Conservation (phyloP, 2,113 vertebrate genomes). For the Podilymbus podiceps region DNA sequence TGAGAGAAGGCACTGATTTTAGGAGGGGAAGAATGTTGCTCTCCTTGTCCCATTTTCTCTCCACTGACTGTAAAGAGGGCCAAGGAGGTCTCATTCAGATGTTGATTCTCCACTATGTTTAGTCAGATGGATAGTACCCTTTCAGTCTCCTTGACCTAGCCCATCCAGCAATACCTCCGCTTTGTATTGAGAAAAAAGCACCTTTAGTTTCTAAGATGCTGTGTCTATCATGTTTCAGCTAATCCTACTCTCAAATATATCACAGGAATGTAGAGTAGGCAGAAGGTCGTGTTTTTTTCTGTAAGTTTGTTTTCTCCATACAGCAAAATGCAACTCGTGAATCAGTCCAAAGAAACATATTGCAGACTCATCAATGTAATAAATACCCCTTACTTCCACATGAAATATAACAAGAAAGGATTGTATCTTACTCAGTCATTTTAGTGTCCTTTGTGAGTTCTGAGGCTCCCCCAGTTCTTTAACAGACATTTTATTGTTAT, state of each 20-base stretch:
- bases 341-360: neutral
- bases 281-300: neutral
- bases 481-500: neutral
- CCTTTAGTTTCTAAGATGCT: neutral
- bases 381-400: neutral
- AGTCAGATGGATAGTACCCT: neutral
- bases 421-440: neutral
- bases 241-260: neutral
- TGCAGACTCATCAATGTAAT: neutral
- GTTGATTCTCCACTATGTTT: neutral
- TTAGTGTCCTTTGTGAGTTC: neutral
- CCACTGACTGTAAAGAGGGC: neutral
- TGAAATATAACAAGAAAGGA: neutral
- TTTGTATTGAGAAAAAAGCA: neutral
- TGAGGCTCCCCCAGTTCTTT: neutral
- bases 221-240: neutral
- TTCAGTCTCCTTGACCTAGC: neutral
- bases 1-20: neutral
- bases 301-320: neutral
- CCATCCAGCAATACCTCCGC: neutral
- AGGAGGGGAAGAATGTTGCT: rapidly evolving
- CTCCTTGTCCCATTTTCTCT: neutral
- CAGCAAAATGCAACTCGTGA: neutral
- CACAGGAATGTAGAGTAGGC: neutral
- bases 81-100: neutral